Evolutionary conservation across 2,888 invertebrate species (phyloP), one percentile per base, ranked within the genome.

Genomic region (Machimus atricapillus): DNA sequence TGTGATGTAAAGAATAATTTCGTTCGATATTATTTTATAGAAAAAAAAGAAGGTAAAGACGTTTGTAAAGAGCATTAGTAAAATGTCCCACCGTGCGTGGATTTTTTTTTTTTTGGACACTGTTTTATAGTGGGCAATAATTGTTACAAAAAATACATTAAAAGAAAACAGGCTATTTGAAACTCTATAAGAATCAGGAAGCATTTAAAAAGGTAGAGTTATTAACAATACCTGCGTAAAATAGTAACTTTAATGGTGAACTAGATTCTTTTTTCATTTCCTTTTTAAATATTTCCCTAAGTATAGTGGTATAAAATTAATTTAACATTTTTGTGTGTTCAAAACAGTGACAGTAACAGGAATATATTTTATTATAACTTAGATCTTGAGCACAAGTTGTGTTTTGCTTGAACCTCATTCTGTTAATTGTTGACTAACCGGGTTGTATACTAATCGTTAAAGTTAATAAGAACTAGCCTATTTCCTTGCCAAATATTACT

Each of bases 51-150:
- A 73, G 83, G 14, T 52, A 83, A 66, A n/a, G 56, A 81, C 19
- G 8, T 40, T 66, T 83, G 19, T 83, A 83, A 83, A 73, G 43
- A 83, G 66, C 83, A 83, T 83, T 83, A 83, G 83, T 58, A 73
- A 83, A 83, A 37, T 37, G 16, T 83, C 83, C 83, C 83, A 83
- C 83, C 83, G 83, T 37, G 83, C 73, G 83, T 83, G 83, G 83
- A 83, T 83, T 83, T 14, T 83, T 83, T 83, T 83, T 83, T 14
- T 83, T 83, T 83, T 40, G 83, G 83, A 83, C 83, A 83, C 83
- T 83, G 83, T 83, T 83, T 83, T 83, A 79, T 52, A 79, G 79
- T 79, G 79, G 46, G 79, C 79, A 83, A 81, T 81, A 81, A 81
- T 56, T 81, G 81, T 81, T 81, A 81, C 56, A 46, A 74, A 34